phyloP scores from a whole-genome alignment of 2,797 vertebrate genomes.

The Huso huso region DNA sequence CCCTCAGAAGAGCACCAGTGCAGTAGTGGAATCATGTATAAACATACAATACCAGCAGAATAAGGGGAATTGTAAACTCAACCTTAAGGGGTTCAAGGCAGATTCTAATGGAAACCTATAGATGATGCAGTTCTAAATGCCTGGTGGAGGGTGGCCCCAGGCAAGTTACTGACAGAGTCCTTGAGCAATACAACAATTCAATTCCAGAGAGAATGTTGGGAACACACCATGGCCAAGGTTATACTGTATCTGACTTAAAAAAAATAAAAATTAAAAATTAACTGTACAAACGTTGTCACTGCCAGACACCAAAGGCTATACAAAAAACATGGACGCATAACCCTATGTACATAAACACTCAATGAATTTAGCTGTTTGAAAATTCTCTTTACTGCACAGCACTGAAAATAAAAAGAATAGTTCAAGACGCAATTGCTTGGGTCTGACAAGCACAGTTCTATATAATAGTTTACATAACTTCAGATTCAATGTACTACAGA shows the following conservation, averaged over 20 bases:
- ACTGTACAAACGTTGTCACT: no score
- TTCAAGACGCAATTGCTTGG: constrained; percentile 27
- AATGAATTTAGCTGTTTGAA: background rate
- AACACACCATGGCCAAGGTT: no score
- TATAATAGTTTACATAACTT: constrained; percentile 27
- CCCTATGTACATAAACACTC: background rate
- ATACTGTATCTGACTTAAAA: no score
- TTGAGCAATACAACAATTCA: background rate
- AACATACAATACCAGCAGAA: background rate
- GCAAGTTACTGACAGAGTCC: constrained; percentile 17
- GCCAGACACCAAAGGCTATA: background rate
- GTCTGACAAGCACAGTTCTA: constrained; percentile 24
- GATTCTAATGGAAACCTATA: constrained; percentile 40
- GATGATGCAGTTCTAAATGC: constrained; percentile 24
- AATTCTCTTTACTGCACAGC: constrained; percentile 9
- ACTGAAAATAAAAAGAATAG: constrained; percentile 13
- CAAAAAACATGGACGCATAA: background rate
- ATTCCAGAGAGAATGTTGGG: no score
- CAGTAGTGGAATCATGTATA: background rate
- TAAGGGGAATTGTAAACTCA: background rate
- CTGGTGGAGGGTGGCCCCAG: constrained; percentile 39
- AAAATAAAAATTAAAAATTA: no score
- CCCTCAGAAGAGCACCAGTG: background rate
- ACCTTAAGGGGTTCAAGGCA: constrained; percentile 39
- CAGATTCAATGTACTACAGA: constrained; percentile 12